phyloP scores from a whole-genome alignment of 37 sponge, comb jelly and placozoan genomes.

The Halichondria panicea region DNA sequence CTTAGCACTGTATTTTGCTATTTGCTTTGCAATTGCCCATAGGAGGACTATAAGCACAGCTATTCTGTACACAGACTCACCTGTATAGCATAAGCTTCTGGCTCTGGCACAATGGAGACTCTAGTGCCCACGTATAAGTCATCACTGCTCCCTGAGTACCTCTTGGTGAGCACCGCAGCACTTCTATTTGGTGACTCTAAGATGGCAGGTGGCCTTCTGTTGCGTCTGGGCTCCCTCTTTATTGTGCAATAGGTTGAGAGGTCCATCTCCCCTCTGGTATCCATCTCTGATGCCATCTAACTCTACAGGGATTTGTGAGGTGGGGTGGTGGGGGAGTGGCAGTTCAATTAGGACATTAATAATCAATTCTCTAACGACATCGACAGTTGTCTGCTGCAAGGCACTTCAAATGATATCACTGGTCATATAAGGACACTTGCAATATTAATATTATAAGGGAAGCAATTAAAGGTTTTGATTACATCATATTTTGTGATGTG shows the following conservation, averaged over 20 bases:
- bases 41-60: too few species aligned
- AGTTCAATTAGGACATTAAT: neutral
- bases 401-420: neutral
- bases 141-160: conserved; percentile 4
- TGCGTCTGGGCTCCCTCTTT: neutral
- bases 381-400: neutral
- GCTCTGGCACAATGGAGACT: conserved; percentile 44
- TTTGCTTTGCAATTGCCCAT: too few species aligned
- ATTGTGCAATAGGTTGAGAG: conserved; percentile 18
- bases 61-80: conserved; percentile 18
- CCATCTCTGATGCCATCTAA: too few species aligned
- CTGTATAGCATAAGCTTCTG: conserved; percentile 1
- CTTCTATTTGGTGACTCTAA: too few species aligned
- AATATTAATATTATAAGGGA: too few species aligned
- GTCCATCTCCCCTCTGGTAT: too few species aligned
- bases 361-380: neutral
- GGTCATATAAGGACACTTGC: too few species aligned
- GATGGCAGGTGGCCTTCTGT: neutral
- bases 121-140: conserved; percentile 32
- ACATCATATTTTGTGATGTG: too few species aligned
- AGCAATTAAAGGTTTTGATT: too few species aligned
- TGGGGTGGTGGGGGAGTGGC: neutral
- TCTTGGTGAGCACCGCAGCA: neutral
- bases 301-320: neutral
- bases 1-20: too few species aligned